Percentiles rank a stretch among this genome's conserved stretches.
Evolutionary conservation across 1,140 invertebrate species (phyloP).

Genomic region (Cherax destructor): DNA sequence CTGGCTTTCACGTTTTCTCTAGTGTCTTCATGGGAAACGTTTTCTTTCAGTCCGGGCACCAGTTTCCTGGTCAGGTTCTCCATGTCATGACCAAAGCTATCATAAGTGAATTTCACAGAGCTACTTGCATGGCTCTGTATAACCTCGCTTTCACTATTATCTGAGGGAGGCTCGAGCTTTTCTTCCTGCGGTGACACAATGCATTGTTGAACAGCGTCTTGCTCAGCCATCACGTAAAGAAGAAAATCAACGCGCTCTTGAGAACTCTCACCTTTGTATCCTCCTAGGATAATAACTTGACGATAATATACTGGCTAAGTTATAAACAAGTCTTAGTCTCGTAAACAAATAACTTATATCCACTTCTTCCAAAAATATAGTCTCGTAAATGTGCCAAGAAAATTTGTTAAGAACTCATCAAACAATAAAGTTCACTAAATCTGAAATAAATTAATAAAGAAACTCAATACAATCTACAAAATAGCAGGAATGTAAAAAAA

Average conservation of each 20-base stretch:
- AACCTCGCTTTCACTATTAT: background rate
- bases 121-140: background rate
- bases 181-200: background rate
- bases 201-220: background rate
- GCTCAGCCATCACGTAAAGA: background rate
- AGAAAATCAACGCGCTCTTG: background rate
- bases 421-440: too few relatives aligned
- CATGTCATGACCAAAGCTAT: slow-evolving; percentile 17
- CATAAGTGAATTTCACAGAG: background rate
- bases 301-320: too few relatives aligned
- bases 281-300: too few relatives aligned
- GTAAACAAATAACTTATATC: too few relatives aligned
- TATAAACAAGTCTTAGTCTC: too few relatives aligned
- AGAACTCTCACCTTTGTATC: background rate
- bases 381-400: too few relatives aligned
- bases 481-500: too few relatives aligned
- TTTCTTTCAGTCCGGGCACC: background rate
- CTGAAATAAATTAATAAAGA: too few relatives aligned
- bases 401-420: too few relatives aligned
- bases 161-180: background rate
- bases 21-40: background rate
- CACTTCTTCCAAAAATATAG: too few relatives aligned
- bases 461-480: too few relatives aligned
- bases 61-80: slow-evolving; percentile 14
- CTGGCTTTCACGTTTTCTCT: background rate